Percentiles rank a stretch among this genome's conserved stretches.
These are phyloP conservation scores for Tachyglossus aculeatus DNA, from an alignment of 2,797 vertebrate species.

Conservation along the genomic window DNA sequence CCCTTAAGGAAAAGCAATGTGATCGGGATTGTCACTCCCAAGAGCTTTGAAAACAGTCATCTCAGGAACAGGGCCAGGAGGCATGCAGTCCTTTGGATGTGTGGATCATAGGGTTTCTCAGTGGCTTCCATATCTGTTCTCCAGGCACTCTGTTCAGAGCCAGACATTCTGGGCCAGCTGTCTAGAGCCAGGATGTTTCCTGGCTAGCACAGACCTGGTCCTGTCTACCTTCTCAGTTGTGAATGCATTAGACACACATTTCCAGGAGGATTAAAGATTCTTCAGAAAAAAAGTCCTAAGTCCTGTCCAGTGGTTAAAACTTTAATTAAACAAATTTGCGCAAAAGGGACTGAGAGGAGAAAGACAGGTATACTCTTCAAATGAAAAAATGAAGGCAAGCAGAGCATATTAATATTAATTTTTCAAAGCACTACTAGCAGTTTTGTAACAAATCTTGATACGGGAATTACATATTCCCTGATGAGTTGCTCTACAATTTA, in stretches of 20 bases:
- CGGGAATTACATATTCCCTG: conserved; percentile 64
- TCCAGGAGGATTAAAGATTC: conserved; percentile 59
- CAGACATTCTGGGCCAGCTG: background rate
- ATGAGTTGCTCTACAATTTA: conserved; percentile 67
- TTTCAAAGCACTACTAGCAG: conserved; percentile 71
- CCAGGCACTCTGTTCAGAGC: background rate
- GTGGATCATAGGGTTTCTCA: background rate
- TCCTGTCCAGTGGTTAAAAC: conserved; percentile 70
- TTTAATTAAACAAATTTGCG: conserved; percentile 77
- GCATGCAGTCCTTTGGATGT: no score
- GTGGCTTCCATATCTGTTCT: background rate
- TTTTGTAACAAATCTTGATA: conserved; percentile 72
- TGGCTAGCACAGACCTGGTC: conserved; percentile 7
- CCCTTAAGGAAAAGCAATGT: no score
- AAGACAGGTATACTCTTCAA: conserved; percentile 77
- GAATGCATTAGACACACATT: conserved; percentile 32
- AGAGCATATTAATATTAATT: conserved; percentile 75
- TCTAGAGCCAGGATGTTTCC: background rate
- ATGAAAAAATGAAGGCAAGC: conserved; percentile 74
- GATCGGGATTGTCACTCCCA: no score
- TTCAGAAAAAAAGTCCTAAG: conserved; percentile 68
- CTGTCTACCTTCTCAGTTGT: conserved; percentile 21
- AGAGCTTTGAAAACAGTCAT: no score
- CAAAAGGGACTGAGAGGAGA: conserved; percentile 67
- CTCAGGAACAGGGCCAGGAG: no score